Evolutionary conservation across 2,797 vertebrate species (phyloP).

Genomic region (Hydrophis major): DNA sequence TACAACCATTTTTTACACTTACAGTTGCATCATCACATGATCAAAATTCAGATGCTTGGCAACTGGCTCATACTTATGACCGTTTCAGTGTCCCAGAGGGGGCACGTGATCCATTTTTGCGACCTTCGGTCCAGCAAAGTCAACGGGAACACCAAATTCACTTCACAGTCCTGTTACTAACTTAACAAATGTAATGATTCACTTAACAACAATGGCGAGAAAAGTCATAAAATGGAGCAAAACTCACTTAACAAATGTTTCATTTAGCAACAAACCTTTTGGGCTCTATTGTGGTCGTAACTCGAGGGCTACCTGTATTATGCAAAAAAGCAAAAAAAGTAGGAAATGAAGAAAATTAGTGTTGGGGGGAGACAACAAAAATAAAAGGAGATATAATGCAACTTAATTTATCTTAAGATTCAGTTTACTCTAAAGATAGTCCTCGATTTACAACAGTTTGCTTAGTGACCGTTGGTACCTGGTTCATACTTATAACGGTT

Average conservation of each 20-base stretch:
- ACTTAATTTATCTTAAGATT: too few species aligned
- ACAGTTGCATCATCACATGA: neutral
- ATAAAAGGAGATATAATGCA: too few species aligned
- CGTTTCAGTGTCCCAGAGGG: neutral
- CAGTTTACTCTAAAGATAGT: too few species aligned
- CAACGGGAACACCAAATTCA: neutral
- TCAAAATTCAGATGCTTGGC: neutral
- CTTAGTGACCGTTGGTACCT: too few species aligned
- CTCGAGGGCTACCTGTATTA: neutral
- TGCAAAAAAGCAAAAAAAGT: too few species aligned
- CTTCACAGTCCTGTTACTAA: neutral
- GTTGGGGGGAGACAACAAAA: too few species aligned
- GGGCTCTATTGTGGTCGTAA: neutral
- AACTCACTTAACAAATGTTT: neutral
- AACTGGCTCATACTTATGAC: neutral
- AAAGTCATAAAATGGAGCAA: neutral
- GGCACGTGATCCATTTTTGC: neutral
- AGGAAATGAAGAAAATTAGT: too few species aligned
- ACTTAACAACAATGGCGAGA: neutral
- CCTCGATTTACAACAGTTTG: too few species aligned
- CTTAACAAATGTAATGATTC: neutral
- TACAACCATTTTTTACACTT: neutral
- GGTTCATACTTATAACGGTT: too few species aligned
- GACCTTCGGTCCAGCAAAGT: neutral
- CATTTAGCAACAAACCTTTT: too few species aligned